phyloP scores from a whole-genome alignment of 1,140 invertebrate species.

The Euwallacea fornicatus region DNA sequence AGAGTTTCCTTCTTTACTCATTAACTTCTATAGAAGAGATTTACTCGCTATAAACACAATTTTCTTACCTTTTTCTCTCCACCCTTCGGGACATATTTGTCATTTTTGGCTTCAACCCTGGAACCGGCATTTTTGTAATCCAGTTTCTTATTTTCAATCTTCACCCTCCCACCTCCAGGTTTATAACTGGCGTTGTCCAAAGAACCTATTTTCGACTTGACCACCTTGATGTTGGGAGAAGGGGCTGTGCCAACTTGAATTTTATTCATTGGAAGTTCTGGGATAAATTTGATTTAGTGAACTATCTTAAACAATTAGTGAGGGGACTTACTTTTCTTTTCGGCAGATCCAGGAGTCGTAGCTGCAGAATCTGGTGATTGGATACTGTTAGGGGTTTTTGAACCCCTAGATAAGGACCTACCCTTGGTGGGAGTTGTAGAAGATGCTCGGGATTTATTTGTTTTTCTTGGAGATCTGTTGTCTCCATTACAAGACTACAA shows the following conservation, averaged over 20 bases:
- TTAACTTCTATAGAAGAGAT: too few species aligned
- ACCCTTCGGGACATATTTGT: constrained; percentile 83
- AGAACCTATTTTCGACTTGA: constrained; percentile 93
- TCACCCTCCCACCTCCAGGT: constrained; percentile 88
- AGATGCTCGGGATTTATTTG: constrained; percentile 57
- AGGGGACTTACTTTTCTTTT: constrained; percentile 74
- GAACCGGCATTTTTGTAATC: constrained; percentile 80
- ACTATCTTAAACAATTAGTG: background rate
- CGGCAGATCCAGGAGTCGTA: constrained; percentile 56
- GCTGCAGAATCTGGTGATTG: constrained; percentile 67
- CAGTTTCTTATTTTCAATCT: constrained; percentile 84
- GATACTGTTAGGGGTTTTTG: constrained; percentile 57
- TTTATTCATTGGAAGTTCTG: constrained; percentile 90
- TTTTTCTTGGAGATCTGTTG: constrained; percentile 63
- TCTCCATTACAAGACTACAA: constrained; percentile 62
- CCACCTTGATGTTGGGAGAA: constrained; percentile 87
- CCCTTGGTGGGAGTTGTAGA: constrained; percentile 58
- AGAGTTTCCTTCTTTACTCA: background rate
- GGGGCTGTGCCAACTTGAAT: constrained; percentile 86
- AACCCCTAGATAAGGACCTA: constrained; percentile 62
- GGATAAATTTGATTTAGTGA: constrained; percentile 39
- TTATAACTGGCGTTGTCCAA: constrained; percentile 90
- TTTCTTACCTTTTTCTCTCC: constrained; percentile 85
- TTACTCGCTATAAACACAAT: too few species aligned
- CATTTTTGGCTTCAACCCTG: constrained; percentile 88